Base-by-base conservation (phyloP, 2,888 invertebrate genomes). In the Melanotus villosus region DNA sequence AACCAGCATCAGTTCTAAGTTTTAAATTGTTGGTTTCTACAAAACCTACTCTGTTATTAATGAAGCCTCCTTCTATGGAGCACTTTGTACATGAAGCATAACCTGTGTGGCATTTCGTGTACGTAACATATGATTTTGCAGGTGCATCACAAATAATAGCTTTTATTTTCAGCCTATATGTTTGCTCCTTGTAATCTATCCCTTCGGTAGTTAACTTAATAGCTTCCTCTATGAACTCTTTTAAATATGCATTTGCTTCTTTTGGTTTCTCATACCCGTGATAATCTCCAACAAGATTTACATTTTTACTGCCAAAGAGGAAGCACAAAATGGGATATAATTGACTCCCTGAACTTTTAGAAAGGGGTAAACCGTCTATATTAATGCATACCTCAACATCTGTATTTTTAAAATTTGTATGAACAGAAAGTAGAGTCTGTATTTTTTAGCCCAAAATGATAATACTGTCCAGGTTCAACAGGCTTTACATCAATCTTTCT, bases 181-280 rank as follows among this genome's bases (percentile, higher is more conserved):
- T 21, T 9, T 19, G 9, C 23, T 38, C 19, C 3, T 58, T 41
- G 16, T 57, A 12, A 9, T 12, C 9, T 43, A 58, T 14, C 14
- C 43, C 58, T 21, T 41, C 36, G 1, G 12, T 23, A 38, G 34
- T 19, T 54, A 71, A 45, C 36, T 45, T 19, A 26, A 45, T 45
- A 16, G 70, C 16, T 68, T 74, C 71, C 54, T 68, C 58, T 12
- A 74, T 47, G 64, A 74, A 73, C 16, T 72, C 59, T 23, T 66
- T 34, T 26, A 75, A 64, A 71, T 50, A 74, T 45, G 23, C 9
- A 26, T 68, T 14, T 38, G 74, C 26, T 12, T 66, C 65, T 5
- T 32, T 30, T 12, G 75, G 73, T 65, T 75, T 75, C 6, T 62
- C 56, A 4, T 12, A 47, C 0, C 75, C 75, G 68, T 66, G 65